Evolutionary conservation across 2,888 invertebrate species (phyloP).

Genomic region (Torymus tubicola): DNA sequence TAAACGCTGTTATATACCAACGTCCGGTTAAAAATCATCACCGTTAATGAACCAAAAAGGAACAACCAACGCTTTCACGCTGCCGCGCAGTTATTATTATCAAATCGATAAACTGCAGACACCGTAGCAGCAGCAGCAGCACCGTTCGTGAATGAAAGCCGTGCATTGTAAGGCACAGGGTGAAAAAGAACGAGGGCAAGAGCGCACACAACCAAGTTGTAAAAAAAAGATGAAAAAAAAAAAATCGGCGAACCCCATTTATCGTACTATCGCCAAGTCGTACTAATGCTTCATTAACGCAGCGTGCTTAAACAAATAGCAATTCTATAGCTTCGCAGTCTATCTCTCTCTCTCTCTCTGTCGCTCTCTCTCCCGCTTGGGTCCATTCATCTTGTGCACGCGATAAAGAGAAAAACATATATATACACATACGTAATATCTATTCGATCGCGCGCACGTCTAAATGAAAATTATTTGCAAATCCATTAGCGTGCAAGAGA

Average conservation of each 20-base stretch:
- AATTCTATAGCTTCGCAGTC: background rate
- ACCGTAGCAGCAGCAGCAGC: no score
- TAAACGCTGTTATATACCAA: background rate
- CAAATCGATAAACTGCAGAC: constrained; percentile 18
- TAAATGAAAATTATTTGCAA: no score
- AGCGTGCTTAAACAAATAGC: constrained; percentile 8
- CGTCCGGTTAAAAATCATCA: no score
- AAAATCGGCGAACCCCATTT: constrained; percentile 40
- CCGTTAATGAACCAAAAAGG: background rate
- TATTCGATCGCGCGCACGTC: no score
- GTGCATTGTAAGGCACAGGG: constrained; percentile 22
- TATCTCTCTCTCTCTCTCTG: no score
- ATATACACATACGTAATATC: no score
- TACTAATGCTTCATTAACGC: constrained; percentile 6
- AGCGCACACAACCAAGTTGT: background rate
- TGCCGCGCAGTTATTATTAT: constrained; percentile 1
- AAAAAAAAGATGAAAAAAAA: constrained; percentile 6
- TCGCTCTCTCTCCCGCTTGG: no score
- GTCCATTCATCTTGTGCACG: constrained; percentile 2
- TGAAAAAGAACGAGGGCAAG: background rate
- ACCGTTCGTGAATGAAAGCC: constrained; percentile 40
- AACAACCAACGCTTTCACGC: constrained; percentile 25
- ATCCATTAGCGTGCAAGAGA: no score
- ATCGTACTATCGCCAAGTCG: constrained; percentile 22
- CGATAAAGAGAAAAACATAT: background rate